Evolutionary conservation across 2,113 vertebrate species (phyloP).

Genomic region (Dascyllus trimaculatus): DNA sequence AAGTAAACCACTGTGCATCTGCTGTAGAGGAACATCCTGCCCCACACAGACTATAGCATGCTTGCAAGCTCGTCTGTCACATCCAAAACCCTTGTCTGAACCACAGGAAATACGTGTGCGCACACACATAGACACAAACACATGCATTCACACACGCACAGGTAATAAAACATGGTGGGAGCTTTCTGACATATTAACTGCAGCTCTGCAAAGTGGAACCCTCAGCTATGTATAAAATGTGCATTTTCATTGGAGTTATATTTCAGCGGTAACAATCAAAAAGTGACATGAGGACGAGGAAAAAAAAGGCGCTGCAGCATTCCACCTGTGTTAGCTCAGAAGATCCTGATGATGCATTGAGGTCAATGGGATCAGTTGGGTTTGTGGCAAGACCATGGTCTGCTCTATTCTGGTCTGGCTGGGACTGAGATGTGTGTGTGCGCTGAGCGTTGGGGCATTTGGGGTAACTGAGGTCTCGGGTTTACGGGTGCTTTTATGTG

Average conservation of each 20-base stretch:
- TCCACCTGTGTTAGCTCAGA: constrained; percentile 65
- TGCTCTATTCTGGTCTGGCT: constrained; percentile 78
- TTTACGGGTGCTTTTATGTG: constrained; percentile 80
- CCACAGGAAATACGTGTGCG: constrained; percentile 73
- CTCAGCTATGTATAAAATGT: background rate
- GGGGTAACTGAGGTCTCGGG: constrained; percentile 81
- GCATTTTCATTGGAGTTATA: constrained; percentile 12
- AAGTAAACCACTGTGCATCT: constrained; percentile 66
- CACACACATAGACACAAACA: constrained; percentile 43
- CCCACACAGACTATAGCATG: constrained; percentile 54
- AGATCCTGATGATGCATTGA: constrained; percentile 61
- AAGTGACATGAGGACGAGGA: background rate
- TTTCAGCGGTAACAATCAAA: background rate
- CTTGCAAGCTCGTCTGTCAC: constrained; percentile 74
- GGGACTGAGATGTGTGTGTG: constrained; percentile 56
- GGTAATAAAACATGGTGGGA: constrained; percentile 58
- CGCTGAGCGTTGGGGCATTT: constrained; percentile 69
- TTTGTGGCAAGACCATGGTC: constrained; percentile 76
- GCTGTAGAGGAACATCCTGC: constrained; percentile 74
- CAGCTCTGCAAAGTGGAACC: constrained; percentile 48
- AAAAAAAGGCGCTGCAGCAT: background rate
- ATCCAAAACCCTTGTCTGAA: constrained; percentile 78
- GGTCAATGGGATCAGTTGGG: constrained; percentile 68
- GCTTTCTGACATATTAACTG: constrained; percentile 14
- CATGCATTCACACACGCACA: constrained; percentile 30